phyloP scores from a whole-genome alignment of 2,797 vertebrate species.

The Gymnothorax javanicus region DNA sequence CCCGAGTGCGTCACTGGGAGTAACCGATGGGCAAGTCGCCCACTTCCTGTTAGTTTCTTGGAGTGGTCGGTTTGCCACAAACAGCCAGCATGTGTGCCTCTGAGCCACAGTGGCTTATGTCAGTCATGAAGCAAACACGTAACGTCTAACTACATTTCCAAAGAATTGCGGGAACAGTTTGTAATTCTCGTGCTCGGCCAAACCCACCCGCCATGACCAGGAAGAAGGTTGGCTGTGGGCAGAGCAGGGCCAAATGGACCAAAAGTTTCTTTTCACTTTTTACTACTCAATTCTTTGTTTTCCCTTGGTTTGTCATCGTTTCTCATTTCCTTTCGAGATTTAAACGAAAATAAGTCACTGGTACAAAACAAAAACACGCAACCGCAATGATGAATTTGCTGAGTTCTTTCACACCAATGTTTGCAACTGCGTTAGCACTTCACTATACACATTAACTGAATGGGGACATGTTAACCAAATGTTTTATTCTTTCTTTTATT shows the following conservation, averaged over 20 bases:
- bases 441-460: neutral
- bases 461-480: neutral
- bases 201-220: neutral
- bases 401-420: neutral
- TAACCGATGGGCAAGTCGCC: neutral
- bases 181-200: neutral
- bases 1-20: neutral
- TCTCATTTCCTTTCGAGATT: slow-evolving; percentile 70
- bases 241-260: neutral
- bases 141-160: neutral
- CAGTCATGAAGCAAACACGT: neutral
- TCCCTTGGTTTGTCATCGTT: slow-evolving; percentile 74
- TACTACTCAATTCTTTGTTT: slow-evolving; percentile 48
- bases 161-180: neutral
- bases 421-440: neutral
- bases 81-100: neutral
- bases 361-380: slow-evolving; percentile 59
- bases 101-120: neutral
- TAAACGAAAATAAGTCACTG: slow-evolving; percentile 69
- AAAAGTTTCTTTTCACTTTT: slow-evolving; percentile 63
- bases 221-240: neutral
- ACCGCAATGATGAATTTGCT: slow-evolving; percentile 45
- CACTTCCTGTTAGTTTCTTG: neutral
- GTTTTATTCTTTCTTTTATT: neutral
- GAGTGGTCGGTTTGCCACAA: neutral